phyloP scores from a whole-genome alignment of 2,113 vertebrate genomes.

The Suricata suricatta region DNA sequence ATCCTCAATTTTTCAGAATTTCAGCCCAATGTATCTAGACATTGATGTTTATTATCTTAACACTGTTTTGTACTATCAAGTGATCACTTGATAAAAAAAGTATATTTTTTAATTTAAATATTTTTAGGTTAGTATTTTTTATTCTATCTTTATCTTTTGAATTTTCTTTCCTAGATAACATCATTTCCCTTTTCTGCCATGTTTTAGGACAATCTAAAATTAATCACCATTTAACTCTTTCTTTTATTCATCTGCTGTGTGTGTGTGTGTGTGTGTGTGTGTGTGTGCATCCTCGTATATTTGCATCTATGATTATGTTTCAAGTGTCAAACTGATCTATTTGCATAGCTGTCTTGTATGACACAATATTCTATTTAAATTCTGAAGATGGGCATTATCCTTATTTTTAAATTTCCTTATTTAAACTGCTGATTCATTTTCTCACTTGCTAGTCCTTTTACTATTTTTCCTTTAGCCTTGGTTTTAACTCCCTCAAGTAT shows the following conservation, averaged over 20 bases:
- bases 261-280: background rate
- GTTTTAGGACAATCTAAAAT: background rate
- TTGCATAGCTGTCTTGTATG: background rate
- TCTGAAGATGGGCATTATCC: background rate
- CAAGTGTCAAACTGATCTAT: background rate
- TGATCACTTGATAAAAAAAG: background rate
- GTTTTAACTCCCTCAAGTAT: background rate
- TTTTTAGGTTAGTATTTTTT: background rate
- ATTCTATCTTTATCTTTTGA: background rate
- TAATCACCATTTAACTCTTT: background rate
- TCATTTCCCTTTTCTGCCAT: background rate
- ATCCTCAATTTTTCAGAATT: background rate
- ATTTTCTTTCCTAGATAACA: background rate
- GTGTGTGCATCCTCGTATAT: background rate
- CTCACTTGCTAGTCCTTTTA: rapidly evolving
- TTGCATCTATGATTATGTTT: background rate
- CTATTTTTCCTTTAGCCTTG: background rate
- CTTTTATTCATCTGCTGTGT: background rate
- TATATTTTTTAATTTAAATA: background rate
- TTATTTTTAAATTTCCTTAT: background rate
- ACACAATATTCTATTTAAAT: background rate
- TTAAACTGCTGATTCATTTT: background rate
- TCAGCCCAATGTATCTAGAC: background rate
- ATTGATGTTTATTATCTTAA: background rate
- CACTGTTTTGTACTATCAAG: background rate